Evolutionary conservation across 92 coral and sea anemone genomes (phyloP).

Genomic region (Zoanthus solanderi): DNA sequence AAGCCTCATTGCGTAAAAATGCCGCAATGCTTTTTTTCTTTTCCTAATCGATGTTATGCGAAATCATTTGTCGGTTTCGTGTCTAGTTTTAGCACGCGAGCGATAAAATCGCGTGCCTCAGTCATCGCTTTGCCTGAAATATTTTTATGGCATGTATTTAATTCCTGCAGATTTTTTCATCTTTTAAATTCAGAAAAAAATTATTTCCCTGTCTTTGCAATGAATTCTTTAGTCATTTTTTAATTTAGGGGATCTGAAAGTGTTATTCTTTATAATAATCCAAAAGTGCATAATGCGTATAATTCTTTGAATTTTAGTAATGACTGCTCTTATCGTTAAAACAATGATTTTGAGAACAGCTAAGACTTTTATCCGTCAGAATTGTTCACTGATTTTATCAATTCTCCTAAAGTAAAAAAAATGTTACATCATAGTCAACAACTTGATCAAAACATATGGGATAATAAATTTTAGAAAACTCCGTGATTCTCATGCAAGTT

Average conservation of each 20-base stretch:
- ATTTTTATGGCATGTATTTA: not conserved
- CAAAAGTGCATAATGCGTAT: too few species aligned
- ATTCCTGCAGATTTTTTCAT: too few species aligned
- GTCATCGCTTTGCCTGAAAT: not conserved
- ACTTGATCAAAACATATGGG: not conserved
- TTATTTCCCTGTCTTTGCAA: too few species aligned
- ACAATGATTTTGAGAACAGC: not conserved
- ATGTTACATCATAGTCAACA: not conserved
- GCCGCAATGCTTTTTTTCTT: not conserved
- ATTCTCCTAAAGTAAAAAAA: not conserved
- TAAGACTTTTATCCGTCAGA: not conserved
- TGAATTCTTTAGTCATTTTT: too few species aligned
- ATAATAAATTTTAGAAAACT: not conserved
- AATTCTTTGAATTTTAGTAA: too few species aligned
- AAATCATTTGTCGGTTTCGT: not conserved
- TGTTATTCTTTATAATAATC: too few species aligned
- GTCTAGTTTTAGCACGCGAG: slow-evolving; percentile 19
- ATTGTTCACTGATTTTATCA: not conserved
- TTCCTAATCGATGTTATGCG: not conserved
- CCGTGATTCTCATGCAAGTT: not conserved
- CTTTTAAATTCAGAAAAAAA: too few species aligned
- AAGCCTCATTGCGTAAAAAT: not conserved
- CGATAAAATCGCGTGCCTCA: not conserved
- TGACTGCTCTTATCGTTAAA: too few species aligned
- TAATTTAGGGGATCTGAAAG: too few species aligned